Evolutionary conservation across 2,797 vertebrate genomes (phyloP).

Genomic region (Loriculus beryllinus): DNA sequence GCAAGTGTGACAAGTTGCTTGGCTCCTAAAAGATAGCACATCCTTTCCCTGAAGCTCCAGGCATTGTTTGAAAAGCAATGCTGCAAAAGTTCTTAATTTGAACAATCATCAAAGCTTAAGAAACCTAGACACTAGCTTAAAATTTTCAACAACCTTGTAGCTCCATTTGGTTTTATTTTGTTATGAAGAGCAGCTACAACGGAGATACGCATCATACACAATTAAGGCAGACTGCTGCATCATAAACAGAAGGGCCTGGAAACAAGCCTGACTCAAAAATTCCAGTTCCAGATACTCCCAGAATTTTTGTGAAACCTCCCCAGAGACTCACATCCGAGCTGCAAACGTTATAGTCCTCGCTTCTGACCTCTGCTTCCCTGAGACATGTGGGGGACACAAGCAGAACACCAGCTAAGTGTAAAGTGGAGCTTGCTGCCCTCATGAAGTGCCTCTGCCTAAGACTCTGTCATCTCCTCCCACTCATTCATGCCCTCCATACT

Average conservation of each 20-base stretch:
- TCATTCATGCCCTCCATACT: constrained; percentile 55
- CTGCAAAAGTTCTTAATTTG: background rate
- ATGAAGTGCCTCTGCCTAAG: background rate
- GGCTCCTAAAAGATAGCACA: background rate
- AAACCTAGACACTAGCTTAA: background rate
- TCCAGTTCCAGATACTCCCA: background rate
- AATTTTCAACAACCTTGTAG: background rate
- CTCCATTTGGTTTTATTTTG: background rate
- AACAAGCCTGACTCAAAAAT: background rate
- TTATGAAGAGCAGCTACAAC: background rate
- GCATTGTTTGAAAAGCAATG: background rate
- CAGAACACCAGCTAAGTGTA: background rate
- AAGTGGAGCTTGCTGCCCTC: background rate
- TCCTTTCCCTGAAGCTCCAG: background rate
- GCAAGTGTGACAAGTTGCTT: background rate
- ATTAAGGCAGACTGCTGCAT: background rate
- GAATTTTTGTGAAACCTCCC: background rate
- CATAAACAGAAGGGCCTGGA: background rate
- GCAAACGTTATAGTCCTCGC: background rate
- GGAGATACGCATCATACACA: rapidly evolving
- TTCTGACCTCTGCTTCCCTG: background rate
- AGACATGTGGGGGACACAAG: background rate
- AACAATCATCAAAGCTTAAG: background rate
- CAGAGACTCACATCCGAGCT: background rate
- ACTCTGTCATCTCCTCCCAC: constrained; percentile 50